A percentile compares a stretch with the other conserved stretches of the same genome.
phyloP scores from a whole-genome alignment of 2,888 invertebrate species.

The Nesidiocoris tenuis region DNA sequence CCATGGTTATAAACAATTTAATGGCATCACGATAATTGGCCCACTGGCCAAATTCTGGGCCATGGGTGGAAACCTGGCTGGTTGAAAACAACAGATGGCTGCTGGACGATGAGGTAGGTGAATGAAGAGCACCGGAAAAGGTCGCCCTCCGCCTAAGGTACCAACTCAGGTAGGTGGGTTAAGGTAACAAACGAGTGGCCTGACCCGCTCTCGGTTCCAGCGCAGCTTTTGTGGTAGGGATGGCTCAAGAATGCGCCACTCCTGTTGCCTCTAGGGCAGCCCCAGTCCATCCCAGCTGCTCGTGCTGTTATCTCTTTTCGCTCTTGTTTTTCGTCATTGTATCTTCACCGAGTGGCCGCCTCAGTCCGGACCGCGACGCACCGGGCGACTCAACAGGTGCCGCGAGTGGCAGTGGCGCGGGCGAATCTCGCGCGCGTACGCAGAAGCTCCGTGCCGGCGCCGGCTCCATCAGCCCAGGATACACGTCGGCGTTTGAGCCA shows the following conservation, averaged over 20 bases:
- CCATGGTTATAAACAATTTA: too few species aligned
- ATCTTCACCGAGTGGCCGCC: neutral
- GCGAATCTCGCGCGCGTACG: neutral
- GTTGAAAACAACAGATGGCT: neutral
- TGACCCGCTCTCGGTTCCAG: neutral
- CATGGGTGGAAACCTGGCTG: neutral
- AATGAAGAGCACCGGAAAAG: neutral
- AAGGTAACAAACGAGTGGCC: neutral
- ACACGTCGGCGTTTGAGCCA: too few species aligned
- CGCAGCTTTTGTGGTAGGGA: neutral
- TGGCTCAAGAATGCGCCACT: neutral
- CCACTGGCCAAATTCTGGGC: too few species aligned
- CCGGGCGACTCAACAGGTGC: neutral
- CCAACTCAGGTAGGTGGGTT: neutral
- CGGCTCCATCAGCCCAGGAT: neutral
- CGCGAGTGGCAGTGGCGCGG: neutral
- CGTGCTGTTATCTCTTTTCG: neutral
- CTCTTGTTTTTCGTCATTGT: neutral
- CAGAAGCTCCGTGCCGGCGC: neutral
- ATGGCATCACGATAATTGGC: too few species aligned
- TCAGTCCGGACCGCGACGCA: neutral
- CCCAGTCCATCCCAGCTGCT: neutral
- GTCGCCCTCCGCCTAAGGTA: too few species aligned
- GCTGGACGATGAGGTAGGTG: neutral
- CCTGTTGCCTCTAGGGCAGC: neutral